Evolutionary conservation across 2,888 invertebrate species (phyloP).

Genomic region (Chymomyza caudatula): DNA sequence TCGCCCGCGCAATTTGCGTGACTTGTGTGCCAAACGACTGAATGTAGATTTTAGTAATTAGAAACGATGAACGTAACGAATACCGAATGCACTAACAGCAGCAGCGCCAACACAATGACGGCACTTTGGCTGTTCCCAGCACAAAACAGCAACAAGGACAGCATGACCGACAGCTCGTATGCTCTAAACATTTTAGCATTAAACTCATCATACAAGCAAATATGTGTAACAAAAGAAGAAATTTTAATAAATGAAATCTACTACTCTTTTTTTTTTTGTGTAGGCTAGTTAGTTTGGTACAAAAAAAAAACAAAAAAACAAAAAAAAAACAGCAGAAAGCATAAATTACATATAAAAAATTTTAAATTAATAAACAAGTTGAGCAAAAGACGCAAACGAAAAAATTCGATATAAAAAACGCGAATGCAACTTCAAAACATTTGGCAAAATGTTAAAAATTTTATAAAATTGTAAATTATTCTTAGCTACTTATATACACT

Average conservation of each 20-base stretch:
- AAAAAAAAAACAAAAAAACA: conserved; percentile 17
- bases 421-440: conserved; percentile 23
- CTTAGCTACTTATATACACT: conserved; percentile 17
- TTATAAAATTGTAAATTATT: conserved; percentile 65
- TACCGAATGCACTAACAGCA: conserved; percentile 10
- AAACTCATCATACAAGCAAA: conserved; percentile 13
- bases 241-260: conserved; percentile 42
- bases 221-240: conserved; percentile 42
- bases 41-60: conserved; percentile 73
- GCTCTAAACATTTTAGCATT: conserved; percentile 37
- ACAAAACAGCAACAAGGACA: background rate
- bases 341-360: conserved; percentile 10
- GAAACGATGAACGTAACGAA: conserved; percentile 36
- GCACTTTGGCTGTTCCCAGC: background rate
- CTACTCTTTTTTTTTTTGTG: conserved; percentile 41
- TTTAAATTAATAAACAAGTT: conserved; percentile 37
- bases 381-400: conserved; percentile 32
- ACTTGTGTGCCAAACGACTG: conserved; percentile 79
- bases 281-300: conserved; percentile 64
- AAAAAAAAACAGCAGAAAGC: background rate
- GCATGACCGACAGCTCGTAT: conserved; percentile 5
- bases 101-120: background rate
- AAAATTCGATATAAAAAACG: conserved; percentile 18
- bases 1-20: conserved; percentile 56
- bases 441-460: conserved; percentile 44